Evolutionary conservation across 2,888 invertebrate species (phyloP).

Genomic region (Cataglyphis cursor): DNA sequence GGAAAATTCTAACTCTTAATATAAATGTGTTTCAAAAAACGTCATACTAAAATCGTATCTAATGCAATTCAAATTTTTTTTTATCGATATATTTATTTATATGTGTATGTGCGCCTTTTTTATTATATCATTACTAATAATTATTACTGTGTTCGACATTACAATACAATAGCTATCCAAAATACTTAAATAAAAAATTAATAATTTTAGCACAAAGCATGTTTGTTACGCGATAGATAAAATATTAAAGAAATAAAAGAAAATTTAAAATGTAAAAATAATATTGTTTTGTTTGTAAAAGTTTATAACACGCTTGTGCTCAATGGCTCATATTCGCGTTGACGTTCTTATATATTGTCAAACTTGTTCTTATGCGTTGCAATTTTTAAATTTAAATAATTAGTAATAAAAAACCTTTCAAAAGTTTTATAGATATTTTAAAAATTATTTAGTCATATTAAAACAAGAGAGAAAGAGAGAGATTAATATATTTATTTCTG

Average conservation of each 20-base stretch:
- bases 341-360: neutral
- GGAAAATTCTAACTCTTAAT: neutral
- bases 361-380: neutral
- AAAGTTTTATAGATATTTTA: neutral
- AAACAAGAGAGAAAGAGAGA: neutral
- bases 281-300: neutral
- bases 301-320: neutral
- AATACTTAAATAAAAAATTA: neutral
- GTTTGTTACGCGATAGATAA: neutral
- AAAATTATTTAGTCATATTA: neutral
- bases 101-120: neutral
- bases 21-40: neutral
- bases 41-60: neutral
- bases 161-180: neutral
- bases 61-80: neutral
- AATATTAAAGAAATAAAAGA: neutral
- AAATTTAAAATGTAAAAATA: neutral
- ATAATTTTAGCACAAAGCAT: neutral
- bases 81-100: neutral
- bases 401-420: neutral
- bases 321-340: neutral
- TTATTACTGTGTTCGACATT: neutral
- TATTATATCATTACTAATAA: too few species aligned
- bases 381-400: neutral
- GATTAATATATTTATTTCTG: conserved; percentile 27